Percentiles rank a stretch among this genome's conserved stretches.
phyloP scores from a whole-genome alignment of 2,797 vertebrate species.

The Erethizon dorsatum region DNA sequence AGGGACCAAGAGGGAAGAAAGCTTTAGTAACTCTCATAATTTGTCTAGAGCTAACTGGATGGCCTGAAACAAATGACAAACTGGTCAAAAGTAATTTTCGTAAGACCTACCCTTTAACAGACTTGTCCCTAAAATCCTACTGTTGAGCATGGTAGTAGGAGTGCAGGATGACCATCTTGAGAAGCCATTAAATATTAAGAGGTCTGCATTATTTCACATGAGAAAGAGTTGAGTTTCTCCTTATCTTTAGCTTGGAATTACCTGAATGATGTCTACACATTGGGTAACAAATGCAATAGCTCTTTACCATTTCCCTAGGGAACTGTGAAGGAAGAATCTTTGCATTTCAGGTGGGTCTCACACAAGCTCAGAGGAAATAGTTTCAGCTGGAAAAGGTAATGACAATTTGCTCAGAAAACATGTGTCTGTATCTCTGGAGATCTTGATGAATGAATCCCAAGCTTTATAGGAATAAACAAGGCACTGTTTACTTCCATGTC shows the following conservation, averaged over 20 bases:
- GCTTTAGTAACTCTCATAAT: background rate
- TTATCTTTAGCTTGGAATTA: constrained; percentile 4
- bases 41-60: background rate
- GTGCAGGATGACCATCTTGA: background rate
- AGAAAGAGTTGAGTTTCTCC: background rate
- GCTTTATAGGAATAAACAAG: background rate
- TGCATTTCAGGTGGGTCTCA: background rate
- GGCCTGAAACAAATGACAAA: constrained; percentile 31
- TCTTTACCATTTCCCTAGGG: background rate
- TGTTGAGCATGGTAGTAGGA: background rate
- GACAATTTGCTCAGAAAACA: background rate
- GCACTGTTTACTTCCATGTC: background rate
- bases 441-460: constrained; percentile 28
- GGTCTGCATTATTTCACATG: background rate
- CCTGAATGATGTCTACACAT: background rate
- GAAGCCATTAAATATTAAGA: background rate
- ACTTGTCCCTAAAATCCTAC: background rate
- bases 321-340: background rate
- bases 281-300: background rate
- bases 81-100: background rate
- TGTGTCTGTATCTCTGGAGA: background rate
- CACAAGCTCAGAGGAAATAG: background rate
- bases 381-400: background rate
- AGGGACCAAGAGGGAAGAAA: background rate
- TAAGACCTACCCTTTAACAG: background rate